Base-by-base conservation (phyloP, 2,113 vertebrate species). In the Sphyrna mokarran region DNA sequence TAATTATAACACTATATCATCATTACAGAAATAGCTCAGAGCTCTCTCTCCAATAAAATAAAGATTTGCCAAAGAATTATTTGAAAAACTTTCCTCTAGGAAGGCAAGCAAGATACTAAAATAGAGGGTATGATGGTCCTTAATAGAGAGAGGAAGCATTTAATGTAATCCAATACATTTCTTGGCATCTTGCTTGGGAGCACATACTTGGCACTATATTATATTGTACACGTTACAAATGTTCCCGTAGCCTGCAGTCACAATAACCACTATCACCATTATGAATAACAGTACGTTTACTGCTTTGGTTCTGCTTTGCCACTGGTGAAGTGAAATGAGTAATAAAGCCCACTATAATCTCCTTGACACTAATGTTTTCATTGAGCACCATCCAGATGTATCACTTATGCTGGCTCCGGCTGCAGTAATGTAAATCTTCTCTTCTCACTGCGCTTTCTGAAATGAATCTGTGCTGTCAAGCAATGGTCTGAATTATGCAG, bases 281-380 rank as follows among this genome's bases (percentile, higher is more conserved):
- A 66, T 37, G 61, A 93, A 93, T 91, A 93, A 93, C 14, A 66
- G 18, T 93, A n/a, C 89, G 63, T 93, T 93, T 66, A 66, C 89
- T 93, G 89, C 61, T 63, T 66, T 68, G 89, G 63, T 93, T 93
- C 10, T 93, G 89, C 33, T 37, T 93, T 93, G 89, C 89, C 61
- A 93, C 89, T 68, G 89, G 58, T 93, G 89, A 66, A 93, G 89
- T n/a, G 16, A 93, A 68, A 66, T 93, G 61, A 40, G 61, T 93
- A n/a, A 93, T 93, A 93, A 93, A 93, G n/a, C 89, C 89, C 89
- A 93, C 63, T 68, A 93, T 93, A 93, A 93, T 93, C 89, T 93
- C 89, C 61, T 68, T 93, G 89, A 93, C 89, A 93, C 29, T 93
- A 93, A 93, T 93, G 89, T 93, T 93, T 66, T 93, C 61, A 68